Base-by-base conservation (phyloP, 2,888 invertebrate genomes). In the Digitonthophagus gazella region DNA sequence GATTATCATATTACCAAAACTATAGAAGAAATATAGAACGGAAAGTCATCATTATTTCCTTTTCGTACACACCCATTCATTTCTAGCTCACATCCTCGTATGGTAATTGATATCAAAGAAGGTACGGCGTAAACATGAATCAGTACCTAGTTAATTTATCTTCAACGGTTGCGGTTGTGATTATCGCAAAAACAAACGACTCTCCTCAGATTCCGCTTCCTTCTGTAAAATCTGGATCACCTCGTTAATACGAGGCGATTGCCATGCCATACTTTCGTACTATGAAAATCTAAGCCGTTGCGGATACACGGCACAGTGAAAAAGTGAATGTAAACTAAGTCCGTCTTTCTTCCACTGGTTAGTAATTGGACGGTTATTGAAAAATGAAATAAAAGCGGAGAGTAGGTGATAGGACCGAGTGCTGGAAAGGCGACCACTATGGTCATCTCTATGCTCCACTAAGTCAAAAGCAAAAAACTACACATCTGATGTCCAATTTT, bases 361-460 rank as follows among this genome's bases (percentile, higher is more conserved):
- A 73, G 74, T 76, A 76, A 74, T 74, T 72, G 71, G 72, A 73
- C 76, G 74, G 74, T 76, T 76, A 76, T 77, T 75, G 75, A 77
- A 76, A 76, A 77, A 76, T 74, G 68, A 69, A 73, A 66, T 68
- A 72, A 69, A 70, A 58, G 18, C 71, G 73, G 44, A 69, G 69
- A 55, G 56, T 68, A 66, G 65, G 61, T 67, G 65, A 69, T 69
- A 69, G 61, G 70, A 67, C 61, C n/a, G n/a, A n/a, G n/a, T 61
- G 18, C 20, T 20, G 61, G n/a, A 61, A 61, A 19, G 61, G 61
- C 61, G 19, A n/a, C 61, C 28, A 44, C 28, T 3, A 44, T 19
- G 61, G 61, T 61, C 20, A 18, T 78, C 80, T 81, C 82, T 81
- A 79, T 82, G 82, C 83, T 83, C 83, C 82, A 83, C 82, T 83